Base-by-base conservation (phyloP, 2,797 vertebrate species). In the Molothrus ater region DNA sequence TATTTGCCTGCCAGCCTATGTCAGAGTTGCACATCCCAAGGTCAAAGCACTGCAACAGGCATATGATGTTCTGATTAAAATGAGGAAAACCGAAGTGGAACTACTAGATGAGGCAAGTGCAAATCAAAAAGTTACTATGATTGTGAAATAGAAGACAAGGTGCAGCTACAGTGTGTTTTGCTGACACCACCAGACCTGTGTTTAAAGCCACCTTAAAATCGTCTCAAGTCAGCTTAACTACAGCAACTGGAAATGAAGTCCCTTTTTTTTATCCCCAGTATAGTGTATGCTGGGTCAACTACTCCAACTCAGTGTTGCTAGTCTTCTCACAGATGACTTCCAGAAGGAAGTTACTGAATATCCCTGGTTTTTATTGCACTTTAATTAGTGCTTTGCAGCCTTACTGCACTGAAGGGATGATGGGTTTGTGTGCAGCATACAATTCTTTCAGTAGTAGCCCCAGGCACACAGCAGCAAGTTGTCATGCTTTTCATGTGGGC, bases 81-180 rank as follows among this genome's bases (percentile, higher is more conserved):
- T 99, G 99, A 98, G 99, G 94, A 98, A 98, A 97, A 98, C 98
- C 0, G 98, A 99, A 66, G 99, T 99, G 97, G 99, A 99, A 96
- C 98, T 99, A 47, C 98, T 99, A 43, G 99, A 99, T 97, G 99
- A 99, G 98, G 99, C 98, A 95, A 90, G 94, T 98, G 47, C 5
- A 4, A 93, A 59, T 82, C 5, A 61, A 75, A 76, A 53, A 18
- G 3, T 38, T 72, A 16, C 3, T 2, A 6, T 71, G 31, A 79
- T n/a, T 6, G 15, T 32, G n/a, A 31, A 56, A 28, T 53, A 25
- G 42, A 79, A 53, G 26, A 28, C n/a, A 64, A 85, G 40, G 65
- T 80, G 24, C n/a, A 73, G 80, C 26, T 80, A 17, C 5, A 32
- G 4, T 17, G 6, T 84, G 5, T 69, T 95, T 91, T 3, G 5